Percentiles rank a stretch among this genome's conserved stretches.
Conservation (phyloP, 2,888 invertebrate genomes). For the Endomychus coccineus region DNA sequence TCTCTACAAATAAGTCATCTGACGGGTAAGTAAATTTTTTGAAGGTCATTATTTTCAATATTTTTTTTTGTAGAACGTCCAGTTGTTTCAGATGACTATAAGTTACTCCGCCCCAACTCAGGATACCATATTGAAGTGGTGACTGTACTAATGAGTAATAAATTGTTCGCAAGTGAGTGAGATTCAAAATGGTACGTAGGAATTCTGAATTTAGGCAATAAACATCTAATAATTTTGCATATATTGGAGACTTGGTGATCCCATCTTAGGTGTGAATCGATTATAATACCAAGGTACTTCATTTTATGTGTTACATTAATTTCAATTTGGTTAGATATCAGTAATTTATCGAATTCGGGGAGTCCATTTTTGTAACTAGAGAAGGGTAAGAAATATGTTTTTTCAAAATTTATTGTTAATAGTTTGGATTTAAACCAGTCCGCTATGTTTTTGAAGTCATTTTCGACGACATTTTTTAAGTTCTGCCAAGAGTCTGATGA, state of each 20-base stretch:
- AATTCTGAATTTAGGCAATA: conserved; percentile 4
- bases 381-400: conserved; percentile 6
- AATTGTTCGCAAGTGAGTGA: conserved; percentile 3
- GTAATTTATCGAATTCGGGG: conserved; percentile 4
- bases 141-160: too few species aligned
- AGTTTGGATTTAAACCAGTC: conserved; percentile 1
- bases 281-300: conserved; percentile 5
- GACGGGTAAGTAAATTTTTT: conserved; percentile 3
- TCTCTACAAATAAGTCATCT: conserved; percentile 1
- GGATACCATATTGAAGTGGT: too few species aligned
- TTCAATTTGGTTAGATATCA: conserved; percentile 6
- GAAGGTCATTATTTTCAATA: conserved; percentile 3
- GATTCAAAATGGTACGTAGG: conserved; percentile 1
- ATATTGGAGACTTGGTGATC: conserved; percentile 3
- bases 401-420: conserved; percentile 5
- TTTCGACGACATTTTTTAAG: conserved; percentile 4
- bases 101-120: too few species aligned
- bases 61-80: conserved; percentile 5
- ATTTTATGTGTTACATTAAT: conserved; percentile 5
- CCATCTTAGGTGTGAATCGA: conserved; percentile 8
- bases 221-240: conserved; percentile 2
- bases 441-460: conserved; percentile 3
- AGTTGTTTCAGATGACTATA: too few species aligned
- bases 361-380: conserved; percentile 4
- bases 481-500: conserved; percentile 2